Evolutionary conservation across 1,140 invertebrate species (phyloP).

Genomic region (Lithobius niger): DNA sequence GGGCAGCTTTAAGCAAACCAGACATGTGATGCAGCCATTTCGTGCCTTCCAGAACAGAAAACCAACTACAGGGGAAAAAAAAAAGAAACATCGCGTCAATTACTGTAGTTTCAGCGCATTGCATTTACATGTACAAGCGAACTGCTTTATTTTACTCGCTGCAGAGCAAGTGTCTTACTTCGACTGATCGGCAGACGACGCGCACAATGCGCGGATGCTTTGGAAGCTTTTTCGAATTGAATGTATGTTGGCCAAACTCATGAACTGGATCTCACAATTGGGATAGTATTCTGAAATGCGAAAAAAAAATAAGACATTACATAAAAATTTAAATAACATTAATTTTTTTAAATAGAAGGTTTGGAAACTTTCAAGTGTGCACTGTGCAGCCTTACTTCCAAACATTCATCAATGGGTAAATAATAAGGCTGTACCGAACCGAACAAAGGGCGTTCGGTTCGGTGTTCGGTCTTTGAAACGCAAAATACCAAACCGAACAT

Average conservation of each 20-base stretch:
- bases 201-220: constrained; percentile 44
- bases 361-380: too few relatives aligned
- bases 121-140: too few relatives aligned
- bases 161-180: constrained; percentile 43
- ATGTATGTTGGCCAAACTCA: constrained; percentile 95
- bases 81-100: constrained; percentile 1
- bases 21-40: constrained; percentile 83
- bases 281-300: constrained; percentile 68
- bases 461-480: too few relatives aligned
- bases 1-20: constrained; percentile 61
- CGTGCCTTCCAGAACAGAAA: constrained; percentile 68
- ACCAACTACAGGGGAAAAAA: constrained; percentile 52
- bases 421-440: too few relatives aligned
- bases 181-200: constrained; percentile 54
- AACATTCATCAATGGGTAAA: too few relatives aligned
- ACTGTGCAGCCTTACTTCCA: too few relatives aligned
- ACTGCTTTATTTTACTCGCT: too few relatives aligned
- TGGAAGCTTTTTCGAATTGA: constrained; percentile 61
- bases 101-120: constrained; percentile 3
- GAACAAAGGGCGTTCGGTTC: too few relatives aligned
- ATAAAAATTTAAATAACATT: not conserved
- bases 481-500: too few relatives aligned
- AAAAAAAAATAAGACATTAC: not conserved
- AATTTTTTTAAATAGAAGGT: too few relatives aligned
- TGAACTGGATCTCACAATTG: constrained; percentile 86